phyloP scores from a whole-genome alignment of 2,888 invertebrate genomes.

The Yponomeuta plumbellus region DNA sequence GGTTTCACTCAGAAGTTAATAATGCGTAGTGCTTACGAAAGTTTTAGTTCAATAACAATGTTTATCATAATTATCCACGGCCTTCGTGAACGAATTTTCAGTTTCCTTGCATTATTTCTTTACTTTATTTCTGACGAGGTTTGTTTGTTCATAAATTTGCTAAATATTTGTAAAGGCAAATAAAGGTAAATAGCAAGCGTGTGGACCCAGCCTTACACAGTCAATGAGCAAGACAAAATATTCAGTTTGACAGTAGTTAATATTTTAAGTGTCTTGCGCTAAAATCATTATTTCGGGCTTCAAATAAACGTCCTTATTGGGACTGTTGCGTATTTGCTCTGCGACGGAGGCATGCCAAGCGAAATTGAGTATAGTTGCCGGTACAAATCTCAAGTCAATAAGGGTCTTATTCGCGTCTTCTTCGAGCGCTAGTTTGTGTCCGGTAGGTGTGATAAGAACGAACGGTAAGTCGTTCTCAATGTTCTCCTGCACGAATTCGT shows the following conservation, averaged over 20 bases:
- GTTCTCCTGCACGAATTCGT: conserved; percentile 87
- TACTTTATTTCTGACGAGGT: too few relatives aligned
- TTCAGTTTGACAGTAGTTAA: not conserved
- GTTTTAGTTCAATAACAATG: too few relatives aligned
- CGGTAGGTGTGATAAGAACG: conserved; percentile 80
- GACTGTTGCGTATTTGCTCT: conserved; percentile 67
- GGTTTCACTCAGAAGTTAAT: too few relatives aligned
- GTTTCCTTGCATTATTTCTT: too few relatives aligned
- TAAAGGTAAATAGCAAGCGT: too few relatives aligned
- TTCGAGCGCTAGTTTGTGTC: conserved; percentile 78
- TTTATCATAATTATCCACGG: too few relatives aligned
- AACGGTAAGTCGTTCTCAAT: conserved; percentile 83
- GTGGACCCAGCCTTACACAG: too few relatives aligned
- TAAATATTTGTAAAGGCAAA: too few relatives aligned
- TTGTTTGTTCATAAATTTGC: too few relatives aligned
- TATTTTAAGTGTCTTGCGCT: conserved; percentile 72
- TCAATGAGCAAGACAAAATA: not conserved
- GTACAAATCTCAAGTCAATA: conserved; percentile 86
- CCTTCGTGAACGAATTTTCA: too few relatives aligned
- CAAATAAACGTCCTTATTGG: conserved; percentile 78
- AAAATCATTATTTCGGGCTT: conserved; percentile 87
- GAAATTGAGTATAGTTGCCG: conserved; percentile 88
- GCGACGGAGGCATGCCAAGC: conserved; percentile 77
- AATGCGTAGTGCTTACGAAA: too few relatives aligned
- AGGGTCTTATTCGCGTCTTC: conserved; percentile 84